Conservation (phyloP, 2,797 vertebrate genomes). For the Hypotaenidia philippensis region DNA sequence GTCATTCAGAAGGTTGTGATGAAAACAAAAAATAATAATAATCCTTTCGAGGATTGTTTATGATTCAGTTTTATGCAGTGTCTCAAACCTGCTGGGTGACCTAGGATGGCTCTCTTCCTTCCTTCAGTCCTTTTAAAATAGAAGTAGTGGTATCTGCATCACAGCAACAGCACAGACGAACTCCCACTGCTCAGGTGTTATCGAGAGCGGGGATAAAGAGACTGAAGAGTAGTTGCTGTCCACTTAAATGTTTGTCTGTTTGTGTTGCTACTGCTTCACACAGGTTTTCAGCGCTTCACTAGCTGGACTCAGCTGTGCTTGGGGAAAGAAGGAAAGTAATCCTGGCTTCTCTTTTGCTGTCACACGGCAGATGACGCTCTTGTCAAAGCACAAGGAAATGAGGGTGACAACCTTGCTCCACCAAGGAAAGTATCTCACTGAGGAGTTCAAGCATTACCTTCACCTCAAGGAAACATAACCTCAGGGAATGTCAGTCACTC, state of each 20-base stretch:
- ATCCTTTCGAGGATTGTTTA: not conserved
- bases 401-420: not conserved
- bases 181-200: not conserved
- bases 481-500: fast-evolving
- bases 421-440: not conserved
- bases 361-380: fast-evolving
- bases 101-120: not conserved
- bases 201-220: not conserved
- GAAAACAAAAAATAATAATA: not conserved
- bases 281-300: not conserved
- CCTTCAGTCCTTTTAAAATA: not conserved
- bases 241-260: not conserved
- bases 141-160: not conserved
- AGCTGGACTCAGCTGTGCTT: not conserved
- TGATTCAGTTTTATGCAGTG: not conserved
- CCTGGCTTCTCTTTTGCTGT: not conserved
- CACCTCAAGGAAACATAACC: not conserved
- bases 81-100: not conserved
- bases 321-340: not conserved
- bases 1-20: not conserved
- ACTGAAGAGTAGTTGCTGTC: too few species aligned
- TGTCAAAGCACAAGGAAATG: not conserved
- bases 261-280: not conserved
- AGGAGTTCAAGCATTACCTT: not conserved
- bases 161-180: not conserved